phyloP scores from a whole-genome alignment of 2,113 vertebrate genomes.

The Pseudorhombus dupliciocellatus region DNA sequence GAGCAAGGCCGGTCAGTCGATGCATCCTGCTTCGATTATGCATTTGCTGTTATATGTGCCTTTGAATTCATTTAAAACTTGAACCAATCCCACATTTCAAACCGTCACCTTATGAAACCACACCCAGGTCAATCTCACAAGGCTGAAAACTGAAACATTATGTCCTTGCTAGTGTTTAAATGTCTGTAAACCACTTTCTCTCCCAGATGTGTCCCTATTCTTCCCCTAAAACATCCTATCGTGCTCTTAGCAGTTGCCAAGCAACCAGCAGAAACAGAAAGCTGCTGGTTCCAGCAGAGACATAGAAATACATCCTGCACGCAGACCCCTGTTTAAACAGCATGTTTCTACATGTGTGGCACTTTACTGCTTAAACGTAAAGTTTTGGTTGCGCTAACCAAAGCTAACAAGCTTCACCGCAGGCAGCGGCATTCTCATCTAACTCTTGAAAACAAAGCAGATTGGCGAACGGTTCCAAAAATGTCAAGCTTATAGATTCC shows the following conservation, averaged over 20 bases:
- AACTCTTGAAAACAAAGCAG: not conserved
- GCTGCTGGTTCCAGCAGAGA: not conserved
- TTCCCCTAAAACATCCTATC: not conserved
- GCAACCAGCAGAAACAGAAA: not conserved
- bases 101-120: no score
- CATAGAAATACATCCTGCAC: not conserved
- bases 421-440: not conserved
- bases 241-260: not conserved
- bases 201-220: not conserved
- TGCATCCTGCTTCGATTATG: no score
- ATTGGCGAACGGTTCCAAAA: not conserved
- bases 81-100: no score
- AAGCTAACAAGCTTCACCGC: not conserved
- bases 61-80: no score
- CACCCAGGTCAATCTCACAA: not conserved
- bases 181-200: not conserved
- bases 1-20: no score
- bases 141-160: not conserved
- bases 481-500: not conserved
- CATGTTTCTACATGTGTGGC: not conserved
- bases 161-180: not conserved
- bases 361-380: not conserved
- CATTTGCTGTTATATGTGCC: not conserved
- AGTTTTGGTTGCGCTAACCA: not conserved
- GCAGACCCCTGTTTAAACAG: not conserved